Evolutionary conservation across 2,113 vertebrate genomes (phyloP), one percentile per base, ranked within the genome.

Genomic region (Progne subis): DNA sequence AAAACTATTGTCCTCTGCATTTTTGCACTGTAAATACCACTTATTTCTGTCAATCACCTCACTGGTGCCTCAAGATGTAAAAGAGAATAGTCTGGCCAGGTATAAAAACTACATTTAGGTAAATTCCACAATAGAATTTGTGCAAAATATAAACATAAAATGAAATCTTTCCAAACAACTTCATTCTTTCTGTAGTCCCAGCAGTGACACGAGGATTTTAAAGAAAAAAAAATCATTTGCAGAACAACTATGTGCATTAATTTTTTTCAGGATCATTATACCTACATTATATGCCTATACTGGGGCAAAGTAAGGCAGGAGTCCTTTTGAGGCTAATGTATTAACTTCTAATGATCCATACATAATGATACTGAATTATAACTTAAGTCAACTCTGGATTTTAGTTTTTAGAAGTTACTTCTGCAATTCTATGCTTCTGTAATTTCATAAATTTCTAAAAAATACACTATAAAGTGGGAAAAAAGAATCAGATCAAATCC

Each of bases 381-480:
- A 50, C 0, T 0, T 29, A 78, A 5, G 3, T 39, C 32, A 83
- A 29, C 5, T 65, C 29, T 39, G 17, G 24, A 68, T 70, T 86
- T 92, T 24, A 65, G 23, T 82, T 55, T 61, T 57, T 88, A 10
- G 4, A 57, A 68, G 32, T 76, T 83, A 86, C 17, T 68, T 81
- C 6, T 28, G 2, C 14, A 57, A 78, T 32, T 56, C 24, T 37
- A 10, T 41, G 37, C 16, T 75, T 90, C 29, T 26, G 3, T 19
- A 13, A 80, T 41, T 63, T 50, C 15, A 34, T 26, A 50, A 3
- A n/a, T 41, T 71, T 75, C 25, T 49, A 34, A 39, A 25, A 72
- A 72, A 32, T 7, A 60, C 0, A 1, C 8, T 52, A 18, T 28
- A 67, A 56, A 16, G 8, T 8, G 11, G 2, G 8, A 15, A 12